phyloP scores from a whole-genome alignment of 1,140 invertebrate genomes.

The Cyphomyrmex costatus region DNA sequence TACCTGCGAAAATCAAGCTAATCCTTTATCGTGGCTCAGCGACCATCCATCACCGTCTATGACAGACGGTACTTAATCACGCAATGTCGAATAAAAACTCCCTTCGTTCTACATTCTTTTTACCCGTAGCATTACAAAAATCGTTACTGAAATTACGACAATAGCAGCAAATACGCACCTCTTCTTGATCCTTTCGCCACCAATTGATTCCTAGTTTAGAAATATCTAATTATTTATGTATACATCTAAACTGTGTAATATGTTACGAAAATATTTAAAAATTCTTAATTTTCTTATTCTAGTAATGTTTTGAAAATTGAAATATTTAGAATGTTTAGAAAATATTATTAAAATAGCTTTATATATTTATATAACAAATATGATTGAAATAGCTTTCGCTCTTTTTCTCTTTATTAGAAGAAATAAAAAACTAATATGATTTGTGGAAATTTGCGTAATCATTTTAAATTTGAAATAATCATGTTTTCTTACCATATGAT shows the following conservation, averaged over 20 bases:
- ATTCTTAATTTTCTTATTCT: neutral
- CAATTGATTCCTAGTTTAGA: neutral
- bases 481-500: neutral
- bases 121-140: conserved; percentile 36
- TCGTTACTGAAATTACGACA: conserved; percentile 14
- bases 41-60: conserved; percentile 64
- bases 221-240: neutral
- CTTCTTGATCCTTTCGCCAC: neutral
- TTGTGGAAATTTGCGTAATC: neutral
- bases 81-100: conserved; percentile 65
- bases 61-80: conserved; percentile 68
- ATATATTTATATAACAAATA: neutral
- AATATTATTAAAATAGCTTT: neutral
- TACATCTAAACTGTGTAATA: neutral
- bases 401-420: neutral
- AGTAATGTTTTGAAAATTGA: neutral
- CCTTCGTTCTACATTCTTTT: conserved; percentile 36
- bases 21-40: conserved; percentile 59
- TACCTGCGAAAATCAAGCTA: conserved; percentile 67
- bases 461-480: neutral
- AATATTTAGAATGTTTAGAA: neutral
- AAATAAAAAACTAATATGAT: neutral
- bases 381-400: neutral
- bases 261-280: neutral
- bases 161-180: neutral